These are phyloP conservation scores for Hesperia comma DNA, from an alignment of 2,888 invertebrate genomes.

Conservation along the genomic window DNA sequence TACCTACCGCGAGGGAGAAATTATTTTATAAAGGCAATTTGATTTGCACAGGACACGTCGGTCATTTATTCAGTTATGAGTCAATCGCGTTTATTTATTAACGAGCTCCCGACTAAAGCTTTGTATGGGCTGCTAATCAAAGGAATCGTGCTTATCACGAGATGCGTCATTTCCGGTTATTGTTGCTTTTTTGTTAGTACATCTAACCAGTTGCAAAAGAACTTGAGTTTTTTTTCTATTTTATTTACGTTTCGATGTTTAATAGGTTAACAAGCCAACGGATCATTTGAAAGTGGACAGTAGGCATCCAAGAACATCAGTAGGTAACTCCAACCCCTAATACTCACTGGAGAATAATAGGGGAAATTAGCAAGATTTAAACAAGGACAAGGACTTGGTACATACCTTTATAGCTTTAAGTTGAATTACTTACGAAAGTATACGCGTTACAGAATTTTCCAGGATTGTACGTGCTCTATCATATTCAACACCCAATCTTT, in stretches of 20 bases:
- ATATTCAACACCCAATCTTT: background rate
- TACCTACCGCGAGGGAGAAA: background rate
- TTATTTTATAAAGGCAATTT: background rate
- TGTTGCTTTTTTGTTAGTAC: slow-evolving; percentile 25
- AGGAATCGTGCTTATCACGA: slow-evolving; percentile 23
- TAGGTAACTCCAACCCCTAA: too few species aligned
- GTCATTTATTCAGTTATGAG: background rate
- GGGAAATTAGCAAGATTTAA: too few species aligned
- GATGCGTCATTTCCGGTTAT: slow-evolving; percentile 31
- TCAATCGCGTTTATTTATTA: slow-evolving; percentile 27
- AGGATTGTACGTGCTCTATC: slow-evolving; percentile 12
- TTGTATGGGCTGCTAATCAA: slow-evolving; percentile 22
- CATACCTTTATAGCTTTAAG: too few species aligned
- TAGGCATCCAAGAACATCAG: too few species aligned
- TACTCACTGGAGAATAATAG: too few species aligned
- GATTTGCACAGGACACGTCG: slow-evolving; percentile 11
- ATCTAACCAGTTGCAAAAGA: background rate
- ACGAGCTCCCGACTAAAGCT: background rate
- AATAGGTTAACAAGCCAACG: too few species aligned
- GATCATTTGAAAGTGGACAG: too few species aligned
- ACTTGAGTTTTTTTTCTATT: too few species aligned
- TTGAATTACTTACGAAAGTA: too few species aligned
- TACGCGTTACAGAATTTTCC: background rate
- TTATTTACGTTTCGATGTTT: too few species aligned
- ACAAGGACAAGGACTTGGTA: too few species aligned